Conservation (phyloP, 2,888 invertebrate genomes). For the Caenorhabditis sp. region DNA sequence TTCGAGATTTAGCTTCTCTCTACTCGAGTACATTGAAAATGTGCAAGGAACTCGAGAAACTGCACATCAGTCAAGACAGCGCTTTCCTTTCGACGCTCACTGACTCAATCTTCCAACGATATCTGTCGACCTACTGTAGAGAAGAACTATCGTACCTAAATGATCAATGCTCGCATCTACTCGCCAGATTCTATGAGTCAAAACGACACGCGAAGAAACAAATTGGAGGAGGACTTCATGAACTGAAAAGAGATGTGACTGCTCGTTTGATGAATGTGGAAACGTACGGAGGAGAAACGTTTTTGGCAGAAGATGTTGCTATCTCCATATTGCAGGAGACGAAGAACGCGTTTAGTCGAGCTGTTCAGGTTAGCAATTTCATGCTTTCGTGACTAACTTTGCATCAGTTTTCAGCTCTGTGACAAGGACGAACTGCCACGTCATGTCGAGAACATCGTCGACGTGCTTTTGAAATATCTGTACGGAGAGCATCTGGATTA, state of each 20-base stretch:
- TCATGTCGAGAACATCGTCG: constrained; percentile 89
- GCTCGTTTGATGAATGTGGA: constrained; percentile 95
- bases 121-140: constrained; percentile 59
- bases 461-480: constrained; percentile 91
- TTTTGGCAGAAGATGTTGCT: constrained; percentile 95
- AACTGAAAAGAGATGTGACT: constrained; percentile 93
- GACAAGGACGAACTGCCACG: constrained; percentile 88
- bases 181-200: constrained; percentile 92
- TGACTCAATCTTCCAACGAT: constrained; percentile 88
- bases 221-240: constrained; percentile 93
- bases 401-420: constrained; percentile 90
- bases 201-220: constrained; percentile 96
- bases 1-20: constrained; percentile 92
- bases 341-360: constrained; percentile 89
- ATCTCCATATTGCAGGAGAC: constrained; percentile 92
- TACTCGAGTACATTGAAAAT: constrained; percentile 91
- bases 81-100: constrained; percentile 90
- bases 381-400: too few species aligned
- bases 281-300: constrained; percentile 96
- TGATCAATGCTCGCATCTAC: constrained; percentile 88
- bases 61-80: constrained; percentile 90
- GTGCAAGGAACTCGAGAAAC: constrained; percentile 88
- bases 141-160: constrained; percentile 89
- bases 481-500: constrained; percentile 96
- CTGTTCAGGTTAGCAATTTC: constrained; percentile 70